A percentile compares a stretch with the other conserved stretches of the same genome.
Conservation (phyloP, 2,797 vertebrate genomes). For the Silurus lanzhouensis region DNA sequence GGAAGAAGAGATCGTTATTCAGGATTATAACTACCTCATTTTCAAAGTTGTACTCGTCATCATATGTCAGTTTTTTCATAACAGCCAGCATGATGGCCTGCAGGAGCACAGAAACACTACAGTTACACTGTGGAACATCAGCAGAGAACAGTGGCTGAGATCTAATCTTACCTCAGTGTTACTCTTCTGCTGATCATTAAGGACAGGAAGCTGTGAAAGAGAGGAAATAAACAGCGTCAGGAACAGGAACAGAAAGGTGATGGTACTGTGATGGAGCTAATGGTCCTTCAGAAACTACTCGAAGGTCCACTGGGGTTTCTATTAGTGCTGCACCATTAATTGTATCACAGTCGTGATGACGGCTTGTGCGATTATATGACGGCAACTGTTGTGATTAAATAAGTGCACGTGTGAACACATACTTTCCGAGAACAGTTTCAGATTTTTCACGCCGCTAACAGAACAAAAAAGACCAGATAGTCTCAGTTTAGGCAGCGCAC, state of each 20-base stretch:
- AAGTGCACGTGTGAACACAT: too few relatives aligned
- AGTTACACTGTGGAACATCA: neutral
- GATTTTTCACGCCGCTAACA: too few relatives aligned
- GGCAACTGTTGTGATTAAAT: too few relatives aligned
- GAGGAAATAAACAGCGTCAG: neutral
- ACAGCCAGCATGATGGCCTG: slow-evolving; percentile 96
- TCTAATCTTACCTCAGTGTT: slow-evolving; percentile 85
- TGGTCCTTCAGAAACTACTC: too few relatives aligned
- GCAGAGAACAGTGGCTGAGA: neutral
- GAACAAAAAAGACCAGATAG: too few relatives aligned
- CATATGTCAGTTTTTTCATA: slow-evolving; percentile 97
- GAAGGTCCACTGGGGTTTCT: neutral
- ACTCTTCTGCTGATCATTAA: slow-evolving; percentile 90
- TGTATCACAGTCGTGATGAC: too few relatives aligned
- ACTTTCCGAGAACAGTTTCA: too few relatives aligned
- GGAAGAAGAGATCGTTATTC: too few relatives aligned
- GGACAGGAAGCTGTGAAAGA: slow-evolving; percentile 80
- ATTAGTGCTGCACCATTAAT: too few relatives aligned
- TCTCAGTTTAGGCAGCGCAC: too few relatives aligned
- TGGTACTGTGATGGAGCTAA: neutral
- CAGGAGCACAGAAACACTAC: neutral
- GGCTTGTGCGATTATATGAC: too few relatives aligned
- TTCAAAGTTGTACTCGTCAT: slow-evolving; percentile 99
- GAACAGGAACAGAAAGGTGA: too few relatives aligned
- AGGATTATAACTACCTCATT: slow-evolving; percentile 81